Conservation (phyloP, 2,888 invertebrate genomes). For the Erebia palarica region DNA sequence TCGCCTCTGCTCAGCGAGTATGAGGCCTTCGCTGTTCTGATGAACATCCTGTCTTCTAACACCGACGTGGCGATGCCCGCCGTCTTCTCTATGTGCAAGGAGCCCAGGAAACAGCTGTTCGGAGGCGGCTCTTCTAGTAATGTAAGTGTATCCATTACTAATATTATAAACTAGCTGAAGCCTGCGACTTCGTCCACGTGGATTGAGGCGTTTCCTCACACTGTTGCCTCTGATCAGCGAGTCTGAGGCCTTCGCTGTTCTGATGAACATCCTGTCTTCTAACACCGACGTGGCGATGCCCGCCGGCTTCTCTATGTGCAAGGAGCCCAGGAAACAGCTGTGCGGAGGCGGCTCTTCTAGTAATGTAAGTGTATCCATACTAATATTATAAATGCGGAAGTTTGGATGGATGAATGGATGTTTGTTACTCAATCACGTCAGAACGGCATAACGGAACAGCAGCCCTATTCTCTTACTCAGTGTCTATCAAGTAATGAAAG, state of each 20-base stretch:
- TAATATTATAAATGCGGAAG: too few relatives aligned
- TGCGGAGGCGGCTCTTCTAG: slow-evolving; percentile 56
- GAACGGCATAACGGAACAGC: too few relatives aligned
- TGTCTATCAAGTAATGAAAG: too few relatives aligned
- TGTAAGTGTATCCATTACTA: slow-evolving; percentile 49
- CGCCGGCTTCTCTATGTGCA: slow-evolving; percentile 85
- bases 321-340: slow-evolving; percentile 72
- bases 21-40: slow-evolving; percentile 90
- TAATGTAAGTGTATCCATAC: slow-evolving; percentile 54
- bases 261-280: slow-evolving; percentile 91
- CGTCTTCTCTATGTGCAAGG: slow-evolving; percentile 85
- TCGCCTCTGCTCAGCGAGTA: slow-evolving; percentile 87
- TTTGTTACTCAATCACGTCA: too few relatives aligned
- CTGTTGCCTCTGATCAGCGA: slow-evolving; percentile 87
- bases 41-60: slow-evolving; percentile 90
- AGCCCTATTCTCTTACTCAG: too few relatives aligned
- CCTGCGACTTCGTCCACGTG: too few relatives aligned
- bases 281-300: slow-evolving; percentile 87
- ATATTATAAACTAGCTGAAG: too few relatives aligned
- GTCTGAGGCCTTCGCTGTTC: slow-evolving; percentile 89
- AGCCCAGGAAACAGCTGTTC: slow-evolving; percentile 71
- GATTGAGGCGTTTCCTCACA: slow-evolving; percentile 82
- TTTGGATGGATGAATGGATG: too few relatives aligned
- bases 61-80: slow-evolving; percentile 87
- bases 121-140: slow-evolving; percentile 55